Evolutionary conservation across 2,797 vertebrate genomes (phyloP), one percentile per base, ranked within the genome.

Genomic region (Pseudochromis fuscus): DNA sequence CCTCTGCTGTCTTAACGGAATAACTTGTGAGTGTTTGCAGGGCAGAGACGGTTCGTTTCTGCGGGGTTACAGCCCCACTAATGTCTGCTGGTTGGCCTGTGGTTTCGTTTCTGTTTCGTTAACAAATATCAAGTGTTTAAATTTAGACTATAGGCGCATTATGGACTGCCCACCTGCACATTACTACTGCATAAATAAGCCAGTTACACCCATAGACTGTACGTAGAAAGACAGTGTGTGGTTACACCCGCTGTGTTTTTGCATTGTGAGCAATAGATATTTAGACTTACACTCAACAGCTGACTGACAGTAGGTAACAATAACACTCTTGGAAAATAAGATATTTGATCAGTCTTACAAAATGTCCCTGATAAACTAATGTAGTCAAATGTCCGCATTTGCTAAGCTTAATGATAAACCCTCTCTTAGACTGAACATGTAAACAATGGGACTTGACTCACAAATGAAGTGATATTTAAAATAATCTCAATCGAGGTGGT

Each of bases 41-140:
- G 35, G 4, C 7, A n/a, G 45, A 8, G 8, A 4, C 12, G 49
- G 66, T 60, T 70, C 19, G 25, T 77, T 30, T 71, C 16, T 31
- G 40, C 11, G n/a, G 10, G 15, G 46, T 42, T 50, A 37, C 53
- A 57, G n/a, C 1, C 4, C n/a, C 15, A 25, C 16, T 35, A 52
- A 16, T 16, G 4, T 49, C n/a, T 48, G 10, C 5, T 59, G 46
- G 55, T 48, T 38, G 27, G 31, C n/a, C 25, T 28, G 21, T 7
- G 25, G 42, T 67, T 81, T 74, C 45, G 52, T 51, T 64, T 73
- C 31, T 59, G 10, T 19, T 62, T 65, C 1, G 28, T 8, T 50
- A 19, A 25, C 2, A 15, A n/a, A 15, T 44, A 15, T 67, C 1
- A 7, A n/a, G n/a, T n/a, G n/a, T n/a, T 23, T 55, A 30, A 10